Evolutionary conservation across 2,888 invertebrate species (phyloP).

Genomic region (Parthenolecanium corni): DNA sequence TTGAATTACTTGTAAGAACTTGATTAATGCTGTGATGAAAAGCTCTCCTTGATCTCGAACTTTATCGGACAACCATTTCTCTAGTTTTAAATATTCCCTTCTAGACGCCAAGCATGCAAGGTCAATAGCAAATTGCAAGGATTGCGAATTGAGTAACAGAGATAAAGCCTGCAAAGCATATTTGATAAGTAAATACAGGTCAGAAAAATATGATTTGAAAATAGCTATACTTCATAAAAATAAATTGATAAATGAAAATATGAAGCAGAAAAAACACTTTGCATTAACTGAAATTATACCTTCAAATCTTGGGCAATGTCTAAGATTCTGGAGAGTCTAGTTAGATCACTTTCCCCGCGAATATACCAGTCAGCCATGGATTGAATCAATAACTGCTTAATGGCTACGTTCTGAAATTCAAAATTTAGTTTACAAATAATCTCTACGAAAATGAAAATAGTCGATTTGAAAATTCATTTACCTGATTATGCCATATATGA

Average conservation of each 20-base stretch:
- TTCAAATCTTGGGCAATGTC: slow-evolving; percentile 88
- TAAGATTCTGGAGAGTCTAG: slow-evolving; percentile 80
- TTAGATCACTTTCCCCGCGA: slow-evolving; percentile 84
- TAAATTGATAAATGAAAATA: background rate
- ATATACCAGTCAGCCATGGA: slow-evolving; percentile 97
- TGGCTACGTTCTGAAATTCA: slow-evolving; percentile 45
- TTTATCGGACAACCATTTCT: slow-evolving; percentile 97
- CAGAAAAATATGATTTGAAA: background rate
- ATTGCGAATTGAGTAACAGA: slow-evolving; percentile 76
- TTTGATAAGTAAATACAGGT: background rate
- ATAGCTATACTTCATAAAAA: background rate
- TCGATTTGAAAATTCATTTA: slow-evolving; percentile 31
- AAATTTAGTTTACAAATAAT: background rate
- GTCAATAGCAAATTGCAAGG: slow-evolving; percentile 93
- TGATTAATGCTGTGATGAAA: slow-evolving; percentile 75
- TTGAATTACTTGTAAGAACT: slow-evolving; percentile 55
- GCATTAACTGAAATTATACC: slow-evolving; percentile 34
- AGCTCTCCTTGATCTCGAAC: slow-evolving; percentile 87
- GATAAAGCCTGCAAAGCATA: slow-evolving; percentile 62
- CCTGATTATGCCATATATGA: slow-evolving; percentile 82
- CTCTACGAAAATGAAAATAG: background rate
- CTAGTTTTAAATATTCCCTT: slow-evolving; percentile 90
- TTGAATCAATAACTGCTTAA: slow-evolving; percentile 80
- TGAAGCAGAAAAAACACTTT: background rate
- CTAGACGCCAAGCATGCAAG: slow-evolving; percentile 93